These are phyloP conservation scores for Spermophilus dauricus DNA, from an alignment of 2,113 vertebrate species.

Conservation along the genomic window DNA sequence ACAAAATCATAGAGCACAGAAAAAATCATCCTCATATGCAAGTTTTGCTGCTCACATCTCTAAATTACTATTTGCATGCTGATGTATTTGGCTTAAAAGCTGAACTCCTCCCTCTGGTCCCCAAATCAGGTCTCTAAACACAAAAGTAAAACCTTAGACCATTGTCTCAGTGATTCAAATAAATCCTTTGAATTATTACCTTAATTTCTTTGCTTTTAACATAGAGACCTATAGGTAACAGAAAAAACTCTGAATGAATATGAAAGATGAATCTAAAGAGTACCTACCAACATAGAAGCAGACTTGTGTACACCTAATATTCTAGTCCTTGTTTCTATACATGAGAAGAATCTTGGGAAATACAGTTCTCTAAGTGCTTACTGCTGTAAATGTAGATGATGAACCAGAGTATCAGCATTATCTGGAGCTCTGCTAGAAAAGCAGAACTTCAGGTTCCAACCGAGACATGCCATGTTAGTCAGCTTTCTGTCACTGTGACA, in stretches of 20 bases:
- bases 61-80: background rate
- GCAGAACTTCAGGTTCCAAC: background rate
- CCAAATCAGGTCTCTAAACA: background rate
- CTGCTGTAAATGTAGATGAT: background rate
- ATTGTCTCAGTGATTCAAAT: background rate
- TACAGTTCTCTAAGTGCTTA: background rate
- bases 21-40: background rate
- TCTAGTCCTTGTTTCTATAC: background rate
- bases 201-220: background rate
- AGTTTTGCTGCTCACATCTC: background rate
- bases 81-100: background rate
- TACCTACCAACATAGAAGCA: background rate
- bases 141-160: background rate
- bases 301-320: no score
- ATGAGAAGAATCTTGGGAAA: background rate
- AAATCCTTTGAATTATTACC: constrained; percentile 11
- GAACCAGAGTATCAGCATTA: background rate
- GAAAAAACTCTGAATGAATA: no score
- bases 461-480: background rate
- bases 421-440: background rate
- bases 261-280: no score
- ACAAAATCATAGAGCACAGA: background rate
- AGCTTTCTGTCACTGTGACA: no score
- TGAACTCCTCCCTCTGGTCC: background rate
- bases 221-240: background rate